phyloP scores from a whole-genome alignment of 2,888 invertebrate species.

The Cheilosia scutellata region DNA sequence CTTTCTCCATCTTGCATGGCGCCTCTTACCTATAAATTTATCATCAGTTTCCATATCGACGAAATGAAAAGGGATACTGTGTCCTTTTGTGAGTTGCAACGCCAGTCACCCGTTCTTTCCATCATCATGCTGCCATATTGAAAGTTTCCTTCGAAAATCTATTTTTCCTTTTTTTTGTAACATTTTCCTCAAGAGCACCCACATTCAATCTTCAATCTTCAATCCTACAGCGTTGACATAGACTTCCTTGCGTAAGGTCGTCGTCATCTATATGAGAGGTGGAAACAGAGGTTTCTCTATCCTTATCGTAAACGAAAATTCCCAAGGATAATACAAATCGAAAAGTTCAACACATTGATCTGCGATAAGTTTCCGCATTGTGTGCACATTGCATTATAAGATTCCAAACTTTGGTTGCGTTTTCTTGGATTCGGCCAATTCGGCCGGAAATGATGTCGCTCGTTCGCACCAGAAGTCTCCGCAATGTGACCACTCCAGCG shows the following conservation, averaged over 20 bases:
- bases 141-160: constrained; percentile 51
- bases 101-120: constrained; percentile 48
- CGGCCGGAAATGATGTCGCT: constrained; percentile 51
- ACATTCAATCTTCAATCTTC: constrained; percentile 42
- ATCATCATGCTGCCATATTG: constrained; percentile 40
- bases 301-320: constrained; percentile 43
- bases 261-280: constrained; percentile 3
- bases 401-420: constrained; percentile 24
- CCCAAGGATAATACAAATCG: constrained; percentile 71
- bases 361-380: constrained; percentile 72
- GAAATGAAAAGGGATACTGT: constrained; percentile 57
- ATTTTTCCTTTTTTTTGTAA: not conserved
- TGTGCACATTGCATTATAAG: constrained; percentile 70
- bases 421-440: constrained; percentile 37
- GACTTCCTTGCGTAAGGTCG: constrained; percentile 41
- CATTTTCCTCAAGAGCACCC: constrained; percentile 24
- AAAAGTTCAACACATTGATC: constrained; percentile 75
- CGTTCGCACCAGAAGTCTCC: not conserved
- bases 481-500: not conserved
- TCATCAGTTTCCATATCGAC: constrained; percentile 72
- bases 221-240: not conserved
- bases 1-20: constrained; percentile 44
- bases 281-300: constrained; percentile 7
- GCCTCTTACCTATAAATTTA: constrained; percentile 34
- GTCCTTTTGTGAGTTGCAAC: constrained; percentile 57